Percentiles rank a stretch among this genome's conserved stretches.
Conservation (phyloP, 2,113 vertebrate species). For the Xenotilapia caudafasciata region DNA sequence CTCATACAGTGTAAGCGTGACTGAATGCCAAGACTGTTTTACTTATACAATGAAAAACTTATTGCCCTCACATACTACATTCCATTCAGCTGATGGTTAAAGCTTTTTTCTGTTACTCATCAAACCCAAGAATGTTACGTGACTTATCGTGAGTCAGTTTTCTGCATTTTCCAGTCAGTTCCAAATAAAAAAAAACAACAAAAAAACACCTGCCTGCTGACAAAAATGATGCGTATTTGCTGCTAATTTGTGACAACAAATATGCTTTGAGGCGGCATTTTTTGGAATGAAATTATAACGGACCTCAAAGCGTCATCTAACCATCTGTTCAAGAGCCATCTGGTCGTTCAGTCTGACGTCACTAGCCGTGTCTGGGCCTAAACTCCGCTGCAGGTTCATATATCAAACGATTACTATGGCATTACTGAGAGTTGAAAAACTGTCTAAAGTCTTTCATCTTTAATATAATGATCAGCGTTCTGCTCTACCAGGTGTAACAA, state of each 20-base stretch:
- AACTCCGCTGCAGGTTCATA: neutral
- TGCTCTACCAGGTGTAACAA: neutral
- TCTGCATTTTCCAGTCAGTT: neutral
- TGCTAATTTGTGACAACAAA: neutral
- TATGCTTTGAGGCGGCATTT: neutral
- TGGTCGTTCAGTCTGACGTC: accelerated
- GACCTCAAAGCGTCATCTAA: neutral
- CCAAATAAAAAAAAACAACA: accelerated
- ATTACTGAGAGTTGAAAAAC: neutral
- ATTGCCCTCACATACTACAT: neutral
- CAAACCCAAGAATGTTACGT: neutral
- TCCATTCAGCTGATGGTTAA: neutral
- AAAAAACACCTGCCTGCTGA: neutral
- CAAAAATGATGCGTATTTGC: neutral
- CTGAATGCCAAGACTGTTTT: neutral
- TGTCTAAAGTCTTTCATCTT: neutral
- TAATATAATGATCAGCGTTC: neutral
- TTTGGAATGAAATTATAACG: neutral
- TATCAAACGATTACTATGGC: accelerated
- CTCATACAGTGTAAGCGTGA: neutral
- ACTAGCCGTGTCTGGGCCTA: neutral
- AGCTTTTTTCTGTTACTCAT: neutral
- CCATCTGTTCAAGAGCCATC: neutral
- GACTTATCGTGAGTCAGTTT: neutral
- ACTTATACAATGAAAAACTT: neutral